These are phyloP conservation scores for Pituophis catenifer DNA, from an alignment of 2,113 vertebrate species.

Conservation along the genomic window DNA sequence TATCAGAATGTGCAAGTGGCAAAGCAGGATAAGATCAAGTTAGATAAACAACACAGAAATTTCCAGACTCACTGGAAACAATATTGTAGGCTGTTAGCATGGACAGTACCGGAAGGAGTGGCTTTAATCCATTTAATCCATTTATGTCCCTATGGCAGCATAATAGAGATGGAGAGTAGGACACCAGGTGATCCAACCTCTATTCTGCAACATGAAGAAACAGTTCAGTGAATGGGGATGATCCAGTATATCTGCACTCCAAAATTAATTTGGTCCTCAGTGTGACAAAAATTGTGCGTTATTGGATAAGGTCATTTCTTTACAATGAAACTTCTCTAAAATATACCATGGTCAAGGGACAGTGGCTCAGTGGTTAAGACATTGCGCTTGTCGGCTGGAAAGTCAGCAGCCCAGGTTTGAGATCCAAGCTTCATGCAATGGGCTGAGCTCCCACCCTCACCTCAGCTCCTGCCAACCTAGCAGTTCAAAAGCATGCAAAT, in stretches of 20 bases:
- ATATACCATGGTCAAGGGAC: no score
- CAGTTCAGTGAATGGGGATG: neutral
- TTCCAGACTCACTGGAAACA: neutral
- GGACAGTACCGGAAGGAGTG: neutral
- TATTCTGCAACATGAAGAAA: neutral
- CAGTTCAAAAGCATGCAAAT: no score
- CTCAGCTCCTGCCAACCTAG: neutral
- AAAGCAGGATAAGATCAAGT: neutral
- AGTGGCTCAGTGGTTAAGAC: no score
- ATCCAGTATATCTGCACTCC: neutral
- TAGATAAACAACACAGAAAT: neutral
- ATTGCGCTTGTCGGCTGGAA: no score
- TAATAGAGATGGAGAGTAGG: neutral
- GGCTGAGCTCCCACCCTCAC: neutral
- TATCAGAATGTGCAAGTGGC: neutral
- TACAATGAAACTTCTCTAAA: neutral
- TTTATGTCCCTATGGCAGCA: no score
- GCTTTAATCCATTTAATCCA: neutral
- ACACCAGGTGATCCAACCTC: neutral
- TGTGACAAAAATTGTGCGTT: neutral
- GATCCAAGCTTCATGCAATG: neutral
- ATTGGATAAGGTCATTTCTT: neutral
- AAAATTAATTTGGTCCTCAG: neutral
- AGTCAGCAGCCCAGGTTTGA: neutral
- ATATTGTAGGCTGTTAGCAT: neutral